phyloP scores from a whole-genome alignment of 1,140 invertebrate species.

The Venustaconcha ellipsiformis region DNA sequence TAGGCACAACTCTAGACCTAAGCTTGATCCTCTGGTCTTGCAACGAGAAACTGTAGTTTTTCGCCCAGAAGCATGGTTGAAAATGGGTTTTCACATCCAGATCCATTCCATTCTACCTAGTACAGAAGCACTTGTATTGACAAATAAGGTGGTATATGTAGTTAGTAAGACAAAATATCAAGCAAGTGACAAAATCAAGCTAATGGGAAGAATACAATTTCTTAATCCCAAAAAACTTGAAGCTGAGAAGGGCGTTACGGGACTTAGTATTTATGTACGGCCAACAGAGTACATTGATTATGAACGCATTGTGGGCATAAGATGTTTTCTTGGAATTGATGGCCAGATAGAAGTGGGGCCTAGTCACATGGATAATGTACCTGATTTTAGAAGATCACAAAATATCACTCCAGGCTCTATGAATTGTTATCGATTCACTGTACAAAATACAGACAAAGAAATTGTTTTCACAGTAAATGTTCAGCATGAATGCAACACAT shows the following conservation, averaged over 20 bases:
- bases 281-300: constrained; percentile 50
- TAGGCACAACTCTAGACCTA: constrained; percentile 48
- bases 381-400: constrained; percentile 35
- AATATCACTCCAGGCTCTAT: constrained; percentile 53
- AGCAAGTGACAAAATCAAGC: constrained; percentile 39
- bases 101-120: constrained; percentile 58
- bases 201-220: constrained; percentile 57
- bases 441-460: constrained; percentile 45
- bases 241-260: constrained; percentile 44
- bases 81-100: constrained; percentile 62
- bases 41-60: constrained; percentile 55
- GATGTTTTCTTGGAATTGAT: constrained; percentile 57
- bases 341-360: constrained; percentile 53
- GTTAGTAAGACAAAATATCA: constrained; percentile 53
- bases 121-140: constrained; percentile 57
- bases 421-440: constrained; percentile 56
- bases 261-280: constrained; percentile 57
- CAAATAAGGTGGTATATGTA: constrained; percentile 54
- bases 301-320: constrained; percentile 59
- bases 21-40: constrained; percentile 45
- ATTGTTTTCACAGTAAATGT: constrained; percentile 50
- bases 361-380: constrained; percentile 39
- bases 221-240: constrained; percentile 49
- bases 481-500: constrained; percentile 53
- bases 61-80: constrained; percentile 57